Base-by-base conservation (phyloP, 2,888 invertebrate species). In the Oligia fasciuncula region DNA sequence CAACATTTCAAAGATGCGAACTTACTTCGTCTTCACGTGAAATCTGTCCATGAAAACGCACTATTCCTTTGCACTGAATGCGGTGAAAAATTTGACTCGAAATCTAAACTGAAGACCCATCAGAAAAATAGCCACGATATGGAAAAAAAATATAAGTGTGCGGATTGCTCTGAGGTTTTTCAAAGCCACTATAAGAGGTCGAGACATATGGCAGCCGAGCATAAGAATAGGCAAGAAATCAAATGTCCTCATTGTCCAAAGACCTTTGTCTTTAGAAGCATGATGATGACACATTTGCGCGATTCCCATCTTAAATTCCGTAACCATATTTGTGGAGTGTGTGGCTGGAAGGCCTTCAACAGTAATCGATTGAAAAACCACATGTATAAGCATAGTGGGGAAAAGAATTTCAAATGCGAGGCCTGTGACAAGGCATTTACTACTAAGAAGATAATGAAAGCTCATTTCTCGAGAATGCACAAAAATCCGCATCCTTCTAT, bases 111-210 rank as follows among this genome's bases (percentile, higher is more conserved):
- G 46, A 95, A 94, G 70, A 97, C 96, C 0, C 97, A 97, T 85
- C 95, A 95, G 84, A 95, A 94, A 54, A 94, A 95, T 65, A 92
- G 92, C 14, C 96, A 96, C n/a, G 94, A 95, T 63, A 76, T 95
- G 19, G 97, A 97, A 57, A 97, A 96, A 82, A 97, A 96, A 54
- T 97, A 95, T 86, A 96, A 96, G 75, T 97, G 97, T 83, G 89
- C 95, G 5, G 92, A 95, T 0, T 97, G 97, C 72, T 85, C 95
- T 0, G 90, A 93, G 60, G 93, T 89, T 0, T 97, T 97, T 70
- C 93, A 93, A 51, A 95, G 95, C n/a, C 95, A 95, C 72, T 96
- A 96, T 77, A 95, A 94, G 73, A 86, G 96, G 5, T 96, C 95
- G 0, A 85, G 94, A 23, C 96, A 97, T 69, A 96, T 96, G 96